These are phyloP conservation scores for Eupithecia vulgata DNA, from an alignment of 2,888 invertebrate genomes.

Conservation along the genomic window DNA sequence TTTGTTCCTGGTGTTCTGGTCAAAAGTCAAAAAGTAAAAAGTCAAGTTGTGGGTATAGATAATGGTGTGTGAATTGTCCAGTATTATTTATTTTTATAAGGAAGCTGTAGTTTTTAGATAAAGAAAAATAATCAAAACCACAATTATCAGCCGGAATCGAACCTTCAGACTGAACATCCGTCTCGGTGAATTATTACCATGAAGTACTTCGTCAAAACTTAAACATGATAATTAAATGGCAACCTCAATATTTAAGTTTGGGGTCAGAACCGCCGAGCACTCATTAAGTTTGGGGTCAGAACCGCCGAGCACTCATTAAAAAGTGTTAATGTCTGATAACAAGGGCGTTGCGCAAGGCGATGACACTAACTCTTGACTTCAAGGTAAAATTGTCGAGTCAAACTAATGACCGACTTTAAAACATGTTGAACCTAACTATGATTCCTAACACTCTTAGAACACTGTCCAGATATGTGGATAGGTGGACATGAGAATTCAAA, in stretches of 20 bases:
- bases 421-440: background rate
- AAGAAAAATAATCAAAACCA: too few relatives aligned
- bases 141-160: background rate
- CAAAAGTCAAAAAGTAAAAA: too few relatives aligned
- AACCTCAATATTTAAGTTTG: constrained; percentile 1
- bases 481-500: too few relatives aligned
- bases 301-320: constrained; percentile 2
- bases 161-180: background rate
- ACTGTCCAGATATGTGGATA: background rate
- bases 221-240: constrained; percentile 1
- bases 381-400: background rate
- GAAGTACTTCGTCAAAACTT: background rate
- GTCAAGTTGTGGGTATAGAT: too few relatives aligned
- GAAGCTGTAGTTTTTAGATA: too few relatives aligned
- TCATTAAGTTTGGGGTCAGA: constrained; percentile 2
- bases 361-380: background rate
- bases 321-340: constrained; percentile 9
- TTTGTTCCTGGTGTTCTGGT: too few relatives aligned
- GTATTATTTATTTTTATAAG: too few relatives aligned
- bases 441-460: background rate
- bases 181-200: background rate
- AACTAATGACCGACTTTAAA: background rate
- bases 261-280: background rate
- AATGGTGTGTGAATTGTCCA: too few relatives aligned
- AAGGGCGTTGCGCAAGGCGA: background rate